phyloP scores from a whole-genome alignment of 2,888 invertebrate species.

The Diaprepes abbreviatus region DNA sequence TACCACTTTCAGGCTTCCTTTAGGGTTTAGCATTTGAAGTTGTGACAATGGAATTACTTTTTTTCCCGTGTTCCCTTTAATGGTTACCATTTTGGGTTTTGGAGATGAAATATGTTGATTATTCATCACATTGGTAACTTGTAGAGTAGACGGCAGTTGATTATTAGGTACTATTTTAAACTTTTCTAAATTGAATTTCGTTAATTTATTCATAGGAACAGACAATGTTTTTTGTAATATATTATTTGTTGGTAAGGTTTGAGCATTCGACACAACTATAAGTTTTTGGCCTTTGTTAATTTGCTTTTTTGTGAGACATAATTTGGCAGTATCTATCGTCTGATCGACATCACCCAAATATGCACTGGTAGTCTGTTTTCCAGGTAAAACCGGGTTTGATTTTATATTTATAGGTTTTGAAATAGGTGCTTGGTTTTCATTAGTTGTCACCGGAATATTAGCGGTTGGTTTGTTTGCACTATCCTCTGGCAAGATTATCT shows the following conservation, averaged over 20 bases:
- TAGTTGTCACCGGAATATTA: conserved; percentile 52
- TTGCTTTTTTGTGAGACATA: conserved; percentile 60
- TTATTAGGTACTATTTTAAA: conserved; percentile 64
- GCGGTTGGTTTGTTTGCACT: conserved; percentile 21
- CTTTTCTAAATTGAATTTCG: conserved; percentile 66
- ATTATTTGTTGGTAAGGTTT: conserved; percentile 63
- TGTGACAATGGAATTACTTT: conserved; percentile 65
- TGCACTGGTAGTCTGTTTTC: conserved; percentile 52
- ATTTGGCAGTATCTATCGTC: conserved; percentile 54
- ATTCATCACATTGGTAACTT: conserved; percentile 52
- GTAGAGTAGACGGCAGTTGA: conserved; percentile 50
- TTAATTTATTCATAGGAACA: conserved; percentile 65
- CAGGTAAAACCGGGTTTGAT: conserved; percentile 43
- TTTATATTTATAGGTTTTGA: neutral
- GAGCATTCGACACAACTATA: conserved; percentile 66
- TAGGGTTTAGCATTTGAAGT: conserved; percentile 65
- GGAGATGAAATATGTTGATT: conserved; percentile 52
- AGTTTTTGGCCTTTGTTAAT: conserved; percentile 63
- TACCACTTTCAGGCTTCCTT: conserved; percentile 65
- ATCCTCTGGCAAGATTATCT: conserved; percentile 4
- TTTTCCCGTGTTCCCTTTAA: conserved; percentile 61
- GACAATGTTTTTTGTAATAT: conserved; percentile 65
- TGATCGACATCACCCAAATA: conserved; percentile 51
- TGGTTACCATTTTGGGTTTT: conserved; percentile 65
- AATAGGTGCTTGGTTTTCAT: conserved; percentile 60